Percentiles rank a stretch among this genome's conserved stretches.
Conservation (phyloP, 2,113 vertebrate genomes). For the Phalacrocorax carbo region DNA sequence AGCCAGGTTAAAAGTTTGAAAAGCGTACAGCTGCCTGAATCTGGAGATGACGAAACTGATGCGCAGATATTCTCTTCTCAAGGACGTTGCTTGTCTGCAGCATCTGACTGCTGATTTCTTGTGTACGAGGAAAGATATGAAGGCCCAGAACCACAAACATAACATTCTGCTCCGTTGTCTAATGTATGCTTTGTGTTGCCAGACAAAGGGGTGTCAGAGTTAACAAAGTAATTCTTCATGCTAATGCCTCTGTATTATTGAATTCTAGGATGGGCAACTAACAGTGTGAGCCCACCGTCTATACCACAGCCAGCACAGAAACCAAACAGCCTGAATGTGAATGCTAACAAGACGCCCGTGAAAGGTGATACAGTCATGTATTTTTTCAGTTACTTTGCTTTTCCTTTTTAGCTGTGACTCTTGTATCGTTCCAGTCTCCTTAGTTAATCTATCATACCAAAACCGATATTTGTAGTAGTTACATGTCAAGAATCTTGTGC, state of each 20-base stretch:
- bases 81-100: background rate
- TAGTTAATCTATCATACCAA: background rate
- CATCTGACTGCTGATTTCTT: background rate
- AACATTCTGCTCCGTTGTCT: background rate
- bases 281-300: conserved; percentile 34
- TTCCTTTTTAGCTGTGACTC: background rate
- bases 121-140: background rate
- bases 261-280: conserved; percentile 80
- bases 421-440: background rate
- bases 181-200: background rate
- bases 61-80: background rate
- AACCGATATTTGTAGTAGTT: background rate
- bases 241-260: conserved; percentile 42
- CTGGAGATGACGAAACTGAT: background rate
- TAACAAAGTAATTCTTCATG: background rate
- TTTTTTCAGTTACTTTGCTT: background rate
- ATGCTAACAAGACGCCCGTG: conserved; percentile 36
- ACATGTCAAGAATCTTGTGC: background rate
- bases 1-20: background rate
- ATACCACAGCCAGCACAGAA: conserved; percentile 64
- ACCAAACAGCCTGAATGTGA: conserved; percentile 71
- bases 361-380: conserved; percentile 71
- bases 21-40: background rate
- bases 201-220: background rate
- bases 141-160: background rate